phyloP scores from a whole-genome alignment of 1,140 invertebrate genomes.

The Linepithema humile region DNA sequence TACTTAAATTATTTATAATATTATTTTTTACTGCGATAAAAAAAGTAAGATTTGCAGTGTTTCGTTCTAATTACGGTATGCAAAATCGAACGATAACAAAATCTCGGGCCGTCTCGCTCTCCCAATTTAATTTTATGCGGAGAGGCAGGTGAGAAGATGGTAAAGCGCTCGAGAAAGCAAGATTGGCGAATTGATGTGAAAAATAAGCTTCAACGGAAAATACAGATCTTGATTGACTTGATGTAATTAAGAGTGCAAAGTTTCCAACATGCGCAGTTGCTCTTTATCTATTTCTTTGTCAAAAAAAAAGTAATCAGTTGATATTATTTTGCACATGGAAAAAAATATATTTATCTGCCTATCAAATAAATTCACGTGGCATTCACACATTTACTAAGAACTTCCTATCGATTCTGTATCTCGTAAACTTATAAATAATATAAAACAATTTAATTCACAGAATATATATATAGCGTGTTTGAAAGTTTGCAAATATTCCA shows the following conservation, averaged over 20 bases:
- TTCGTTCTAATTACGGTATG: background rate
- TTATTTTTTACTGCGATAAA: background rate
- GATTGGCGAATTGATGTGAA: background rate
- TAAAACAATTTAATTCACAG: slow-evolving; percentile 9
- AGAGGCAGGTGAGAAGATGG: background rate
- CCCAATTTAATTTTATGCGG: slow-evolving; percentile 21
- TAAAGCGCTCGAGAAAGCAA: background rate
- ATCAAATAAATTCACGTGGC: slow-evolving; percentile 10
- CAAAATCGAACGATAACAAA: slow-evolving; percentile 35
- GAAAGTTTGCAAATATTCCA: background rate
- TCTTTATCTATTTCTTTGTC: background rate
- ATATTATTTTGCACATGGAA: too few species aligned
- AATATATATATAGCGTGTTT: background rate
- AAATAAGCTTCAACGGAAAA: background rate
- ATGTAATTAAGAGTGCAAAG: background rate
- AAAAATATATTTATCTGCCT: background rate
- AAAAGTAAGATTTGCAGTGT: background rate
- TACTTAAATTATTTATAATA: background rate
- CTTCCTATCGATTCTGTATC: background rate
- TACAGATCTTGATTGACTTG: background rate
- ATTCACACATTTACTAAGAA: background rate
- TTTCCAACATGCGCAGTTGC: background rate
- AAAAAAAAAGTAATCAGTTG: background rate
- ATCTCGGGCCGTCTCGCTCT: background rate
- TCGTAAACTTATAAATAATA: background rate